These are phyloP conservation scores for Ascaphus truei DNA, from an alignment of 2,113 vertebrate species.

Conservation along the genomic window DNA sequence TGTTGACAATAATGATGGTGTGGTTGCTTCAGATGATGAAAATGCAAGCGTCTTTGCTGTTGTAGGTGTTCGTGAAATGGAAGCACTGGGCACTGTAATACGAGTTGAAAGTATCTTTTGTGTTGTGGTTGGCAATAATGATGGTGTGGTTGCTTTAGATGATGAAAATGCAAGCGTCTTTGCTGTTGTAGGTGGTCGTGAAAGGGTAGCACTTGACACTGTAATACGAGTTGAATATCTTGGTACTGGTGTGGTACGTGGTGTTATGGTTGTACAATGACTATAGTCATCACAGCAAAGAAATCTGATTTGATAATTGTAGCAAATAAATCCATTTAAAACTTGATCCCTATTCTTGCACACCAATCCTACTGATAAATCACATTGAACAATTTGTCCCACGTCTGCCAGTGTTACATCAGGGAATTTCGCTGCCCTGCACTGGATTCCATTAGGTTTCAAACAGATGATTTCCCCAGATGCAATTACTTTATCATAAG, in stretches of 20 bases:
- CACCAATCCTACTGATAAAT: conserved; percentile 43
- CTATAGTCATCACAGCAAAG: conserved; percentile 47
- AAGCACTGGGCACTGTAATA: not conserved
- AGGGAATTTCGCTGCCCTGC: conserved; percentile 10
- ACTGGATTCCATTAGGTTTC: not conserved
- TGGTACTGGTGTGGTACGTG: not conserved
- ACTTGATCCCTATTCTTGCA: conserved; percentile 55
- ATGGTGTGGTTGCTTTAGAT: no score
- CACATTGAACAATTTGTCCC: conserved; percentile 49
- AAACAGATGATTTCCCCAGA: not conserved
- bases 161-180: no score
- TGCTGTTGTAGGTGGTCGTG: not conserved
- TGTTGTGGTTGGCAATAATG: no score
- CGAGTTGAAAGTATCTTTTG: no score
- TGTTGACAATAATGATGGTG: no score
- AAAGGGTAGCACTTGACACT: not conserved
- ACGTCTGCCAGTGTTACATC: conserved; percentile 15
- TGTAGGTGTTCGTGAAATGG: not conserved
- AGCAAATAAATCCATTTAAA: conserved; percentile 45
- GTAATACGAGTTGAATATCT: not conserved
- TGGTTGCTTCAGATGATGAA: no score
- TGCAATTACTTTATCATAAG: not conserved
- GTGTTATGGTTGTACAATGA: conserved; percentile 18
- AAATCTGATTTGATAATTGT: conserved; percentile 52
- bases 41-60: not conserved